phyloP scores from a whole-genome alignment of 2,797 vertebrate genomes.

The Gastrophryne carolinensis region DNA sequence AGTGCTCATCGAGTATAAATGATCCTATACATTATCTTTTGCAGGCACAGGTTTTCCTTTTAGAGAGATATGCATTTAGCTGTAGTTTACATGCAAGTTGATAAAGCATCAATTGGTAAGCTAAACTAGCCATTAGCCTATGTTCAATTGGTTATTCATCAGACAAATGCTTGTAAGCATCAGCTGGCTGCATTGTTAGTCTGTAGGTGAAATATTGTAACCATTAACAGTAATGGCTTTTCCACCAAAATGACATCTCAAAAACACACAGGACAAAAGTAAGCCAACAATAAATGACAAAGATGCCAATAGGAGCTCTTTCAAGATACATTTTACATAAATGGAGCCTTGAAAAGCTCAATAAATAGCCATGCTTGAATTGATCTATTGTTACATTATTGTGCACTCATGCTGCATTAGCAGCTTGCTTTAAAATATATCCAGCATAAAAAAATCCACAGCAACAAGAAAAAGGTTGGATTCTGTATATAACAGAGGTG shows the following conservation, averaged over 20 bases:
- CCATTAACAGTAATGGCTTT: constrained; percentile 7
- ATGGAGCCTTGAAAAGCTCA: background rate
- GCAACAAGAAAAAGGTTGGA: background rate
- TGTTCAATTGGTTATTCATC: constrained; percentile 18
- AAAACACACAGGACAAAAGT: background rate
- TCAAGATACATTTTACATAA: background rate
- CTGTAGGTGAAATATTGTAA: background rate
- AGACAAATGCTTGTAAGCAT: background rate
- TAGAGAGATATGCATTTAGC: background rate
- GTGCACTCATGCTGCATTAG: background rate
- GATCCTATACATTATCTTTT: too few relatives aligned
- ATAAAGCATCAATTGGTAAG: constrained; percentile 11
- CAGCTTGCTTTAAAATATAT: background rate
- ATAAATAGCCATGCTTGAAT: background rate
- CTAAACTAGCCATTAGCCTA: constrained; percentile 27
- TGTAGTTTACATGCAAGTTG: background rate
- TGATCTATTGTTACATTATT: background rate
- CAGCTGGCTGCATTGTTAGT: background rate
- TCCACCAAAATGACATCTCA: background rate
- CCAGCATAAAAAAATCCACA: background rate
- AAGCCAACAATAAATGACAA: background rate
- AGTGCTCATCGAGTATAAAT: too few relatives aligned
- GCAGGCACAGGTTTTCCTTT: background rate
- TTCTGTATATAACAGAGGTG: background rate
- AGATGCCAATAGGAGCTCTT: background rate